Base-by-base conservation (phyloP, 2,113 vertebrate genomes). In the Acrocephalus arundinaceus region DNA sequence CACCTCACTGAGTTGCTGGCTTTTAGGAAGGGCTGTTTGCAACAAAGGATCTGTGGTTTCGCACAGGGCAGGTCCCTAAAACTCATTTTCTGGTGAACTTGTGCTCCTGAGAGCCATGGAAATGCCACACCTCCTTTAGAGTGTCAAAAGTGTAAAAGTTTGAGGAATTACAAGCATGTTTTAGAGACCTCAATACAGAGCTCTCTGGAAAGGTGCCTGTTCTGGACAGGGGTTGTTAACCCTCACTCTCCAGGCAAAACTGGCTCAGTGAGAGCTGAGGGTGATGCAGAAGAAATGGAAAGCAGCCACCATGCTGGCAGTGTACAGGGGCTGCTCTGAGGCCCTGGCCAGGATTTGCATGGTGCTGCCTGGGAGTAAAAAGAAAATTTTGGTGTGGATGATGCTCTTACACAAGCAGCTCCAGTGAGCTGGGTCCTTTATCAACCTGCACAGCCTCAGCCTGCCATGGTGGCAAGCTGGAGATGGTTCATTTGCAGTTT, bases 301-400 rank as follows among this genome's bases (percentile, higher is more conserved):
- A 78, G 61, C 20, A 49, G 25, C 45, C 49, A 39, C 37, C 43
- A 20, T n/a, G 58, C 37, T 76, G 59, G 58, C 54, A 67, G 52
- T 2, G 0, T 17, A 21, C 52, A 65, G 45, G 25, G 24, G 41
- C 39, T 55, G 25, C 59, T 59, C 68, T 9, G 1, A 85, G 65
- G 28, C 25, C 43, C 25, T 46, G 46, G 33, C 10, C 41, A 61
- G 39, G 35, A 5, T 68, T 81, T 87, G n/a, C 45, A 41, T 0
- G 0, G 59, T 13, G 15, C 55, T 70, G 10, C n/a, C 27, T 39
- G 41, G 27, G n/a, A 71, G 3, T 63, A 59, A 62, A 91, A 76
- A 0, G 1, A 43, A 72, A 17, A 59, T 59, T 35, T 46, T 30
- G 52, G n/a, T 1, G 57, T 49, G 43, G n/a, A 37, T 0, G 0